A percentile compares a stretch with the other conserved stretches of the same genome.
phyloP scores from a whole-genome alignment of 2,797 vertebrate genomes.

The Kryptopterus vitreolus region DNA sequence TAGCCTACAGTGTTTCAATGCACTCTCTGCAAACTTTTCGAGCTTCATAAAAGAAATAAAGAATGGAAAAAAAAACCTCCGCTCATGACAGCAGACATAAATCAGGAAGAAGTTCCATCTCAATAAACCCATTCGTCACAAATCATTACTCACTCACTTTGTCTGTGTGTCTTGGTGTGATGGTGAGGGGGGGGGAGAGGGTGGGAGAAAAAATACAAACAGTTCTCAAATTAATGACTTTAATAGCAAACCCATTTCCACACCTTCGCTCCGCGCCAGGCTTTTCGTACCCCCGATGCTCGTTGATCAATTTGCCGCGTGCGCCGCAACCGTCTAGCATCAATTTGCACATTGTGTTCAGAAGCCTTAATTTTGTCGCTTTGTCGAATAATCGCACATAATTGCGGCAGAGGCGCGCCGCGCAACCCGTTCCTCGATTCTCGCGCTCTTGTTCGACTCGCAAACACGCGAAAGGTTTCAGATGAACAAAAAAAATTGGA shows the following conservation, averaged over 20 bases:
- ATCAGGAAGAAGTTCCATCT: background rate
- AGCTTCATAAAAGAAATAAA: background rate
- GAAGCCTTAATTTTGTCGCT: conserved; percentile 46
- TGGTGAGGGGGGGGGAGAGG: background rate
- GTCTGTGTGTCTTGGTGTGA: conserved; percentile 3
- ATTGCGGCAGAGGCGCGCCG: conserved; percentile 48
- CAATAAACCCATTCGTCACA: background rate
- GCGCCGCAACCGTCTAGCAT: conserved; percentile 40
- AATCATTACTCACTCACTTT: background rate
- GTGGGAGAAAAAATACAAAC: conserved; percentile 12
- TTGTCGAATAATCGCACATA: conserved; percentile 51
- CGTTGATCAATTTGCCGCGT: conserved; percentile 41
- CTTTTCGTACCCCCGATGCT: conserved; percentile 33
- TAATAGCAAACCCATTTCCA: background rate
- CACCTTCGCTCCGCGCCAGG: background rate
- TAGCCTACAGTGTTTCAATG: background rate
- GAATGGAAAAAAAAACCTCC: no score
- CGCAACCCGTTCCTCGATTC: conserved; percentile 34
- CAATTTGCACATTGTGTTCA: conserved; percentile 50
- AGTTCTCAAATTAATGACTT: background rate
- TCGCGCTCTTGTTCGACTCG: conserved; percentile 27
- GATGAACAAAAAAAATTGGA: conserved; percentile 12
- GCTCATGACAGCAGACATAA: background rate
- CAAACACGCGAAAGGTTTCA: conserved; percentile 45
- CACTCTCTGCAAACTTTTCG: background rate